These are phyloP conservation scores for Achlya flavicornis DNA, from an alignment of 2,888 invertebrate species.

Conservation along the genomic window DNA sequence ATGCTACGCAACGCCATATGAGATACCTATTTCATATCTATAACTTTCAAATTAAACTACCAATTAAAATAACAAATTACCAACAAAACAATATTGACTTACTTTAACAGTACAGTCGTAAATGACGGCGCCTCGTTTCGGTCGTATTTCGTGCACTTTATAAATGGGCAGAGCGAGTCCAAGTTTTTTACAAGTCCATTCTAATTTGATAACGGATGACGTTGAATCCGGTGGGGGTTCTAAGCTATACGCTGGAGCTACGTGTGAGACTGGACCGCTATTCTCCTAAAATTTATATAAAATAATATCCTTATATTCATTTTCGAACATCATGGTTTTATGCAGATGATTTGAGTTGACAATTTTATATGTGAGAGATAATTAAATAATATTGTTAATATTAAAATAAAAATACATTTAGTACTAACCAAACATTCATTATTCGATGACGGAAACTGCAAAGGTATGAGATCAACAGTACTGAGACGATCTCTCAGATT, in stretches of 20 bases:
- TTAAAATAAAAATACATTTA: slow-evolving; percentile 1
- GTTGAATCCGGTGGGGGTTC: slow-evolving; percentile 75
- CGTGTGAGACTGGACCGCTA: slow-evolving; percentile 60
- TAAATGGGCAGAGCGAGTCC: slow-evolving; percentile 71
- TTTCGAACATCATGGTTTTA: too few relatives aligned
- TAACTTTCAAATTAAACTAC: neutral
- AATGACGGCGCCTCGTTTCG: slow-evolving; percentile 59
- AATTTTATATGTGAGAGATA: too few relatives aligned
- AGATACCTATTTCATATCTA: too few relatives aligned
- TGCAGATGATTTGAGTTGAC: too few relatives aligned
- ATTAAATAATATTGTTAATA: too few relatives aligned
- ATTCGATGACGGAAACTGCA: slow-evolving; percentile 68
- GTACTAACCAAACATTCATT: slow-evolving; percentile 60
- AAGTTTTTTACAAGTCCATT: slow-evolving; percentile 76
- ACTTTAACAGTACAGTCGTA: slow-evolving; percentile 75
- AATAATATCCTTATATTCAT: too few relatives aligned
- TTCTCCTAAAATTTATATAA: slow-evolving; percentile 44
- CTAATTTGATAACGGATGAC: slow-evolving; percentile 66
- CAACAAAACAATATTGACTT: slow-evolving; percentile 24
- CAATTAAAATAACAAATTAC: neutral
- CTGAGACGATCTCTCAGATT: slow-evolving; percentile 71
- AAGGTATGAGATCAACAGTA: slow-evolving; percentile 73
- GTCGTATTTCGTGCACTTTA: slow-evolving; percentile 60
- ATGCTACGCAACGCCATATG: neutral
- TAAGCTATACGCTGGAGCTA: slow-evolving; percentile 57